Conservation (phyloP, 2,113 vertebrate genomes). For the Condylura cristata region DNA sequence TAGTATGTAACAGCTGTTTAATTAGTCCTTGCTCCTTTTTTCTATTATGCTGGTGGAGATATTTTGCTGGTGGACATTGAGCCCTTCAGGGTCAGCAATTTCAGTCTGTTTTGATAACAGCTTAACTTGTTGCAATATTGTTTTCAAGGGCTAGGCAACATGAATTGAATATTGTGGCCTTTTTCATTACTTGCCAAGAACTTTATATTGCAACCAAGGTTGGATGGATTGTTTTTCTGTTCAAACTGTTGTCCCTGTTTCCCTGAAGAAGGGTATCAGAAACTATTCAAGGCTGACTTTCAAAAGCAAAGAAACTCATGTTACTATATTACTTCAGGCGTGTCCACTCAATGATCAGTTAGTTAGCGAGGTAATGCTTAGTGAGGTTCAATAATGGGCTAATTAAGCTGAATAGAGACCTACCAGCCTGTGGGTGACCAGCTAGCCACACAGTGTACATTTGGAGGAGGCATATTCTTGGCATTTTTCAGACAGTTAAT, state of each 20-base stretch:
- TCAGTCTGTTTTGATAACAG: background rate
- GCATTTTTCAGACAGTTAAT: background rate
- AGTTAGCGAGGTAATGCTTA: background rate
- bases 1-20: background rate
- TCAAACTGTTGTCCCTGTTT: background rate
- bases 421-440: background rate
- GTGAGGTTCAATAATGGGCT: background rate
- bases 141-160: background rate
- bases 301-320: background rate
- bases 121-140: background rate
- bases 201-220: background rate
- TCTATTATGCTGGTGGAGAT: background rate
- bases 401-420: background rate
- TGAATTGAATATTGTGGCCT: background rate
- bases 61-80: slow-evolving; percentile 6
- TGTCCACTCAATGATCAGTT: background rate
- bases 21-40: background rate
- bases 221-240: background rate
- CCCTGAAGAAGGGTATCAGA: background rate
- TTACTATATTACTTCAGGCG: background rate
- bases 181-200: background rate
- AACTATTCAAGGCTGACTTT: background rate
- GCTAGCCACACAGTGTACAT: background rate
- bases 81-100: background rate
- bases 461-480: background rate